A percentile compares a stretch with the other conserved stretches of the same genome.
phyloP scores from a whole-genome alignment of 1,140 invertebrate species.

The Anoplophora glabripennis region DNA sequence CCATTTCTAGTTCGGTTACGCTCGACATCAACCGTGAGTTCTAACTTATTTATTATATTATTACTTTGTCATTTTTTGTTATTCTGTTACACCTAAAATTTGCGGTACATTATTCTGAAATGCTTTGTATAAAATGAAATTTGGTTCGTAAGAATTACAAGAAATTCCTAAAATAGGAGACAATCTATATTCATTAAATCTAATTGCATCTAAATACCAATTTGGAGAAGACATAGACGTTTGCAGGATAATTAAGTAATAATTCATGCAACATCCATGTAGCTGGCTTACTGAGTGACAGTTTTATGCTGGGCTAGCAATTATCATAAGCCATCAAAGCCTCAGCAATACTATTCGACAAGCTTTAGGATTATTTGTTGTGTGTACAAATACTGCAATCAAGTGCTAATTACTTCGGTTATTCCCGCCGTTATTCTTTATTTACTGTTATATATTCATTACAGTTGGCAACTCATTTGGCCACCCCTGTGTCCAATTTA shows the following conservation, averaged over 20 bases:
- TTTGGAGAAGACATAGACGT: too few relatives aligned
- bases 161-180: too few relatives aligned
- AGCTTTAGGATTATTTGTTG: slow-evolving; percentile 13
- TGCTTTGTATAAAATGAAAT: too few relatives aligned
- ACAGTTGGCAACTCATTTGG: background rate
- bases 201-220: too few relatives aligned
- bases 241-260: too few relatives aligned
- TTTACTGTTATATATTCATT: slow-evolving; percentile 10
- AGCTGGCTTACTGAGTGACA: too few relatives aligned
- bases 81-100: too few relatives aligned
- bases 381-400: slow-evolving; percentile 8
- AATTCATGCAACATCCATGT: too few relatives aligned
- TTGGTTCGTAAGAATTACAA: too few relatives aligned
- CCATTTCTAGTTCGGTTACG: slow-evolving; percentile 69
- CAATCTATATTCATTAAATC: too few relatives aligned
- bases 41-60: slow-evolving; percentile 8
- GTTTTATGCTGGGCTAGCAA: background rate
- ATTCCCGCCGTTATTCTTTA: slow-evolving; percentile 11
- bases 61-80: too few relatives aligned
- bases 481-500: background rate
- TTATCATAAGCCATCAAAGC: slow-evolving; percentile 10
- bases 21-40: slow-evolving; percentile 79
- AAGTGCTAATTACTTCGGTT: slow-evolving; percentile 13
- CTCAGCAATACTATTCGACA: background rate
- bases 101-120: too few relatives aligned